phyloP scores from a whole-genome alignment of 2,113 vertebrate species.

The Lates calcarifer region DNA sequence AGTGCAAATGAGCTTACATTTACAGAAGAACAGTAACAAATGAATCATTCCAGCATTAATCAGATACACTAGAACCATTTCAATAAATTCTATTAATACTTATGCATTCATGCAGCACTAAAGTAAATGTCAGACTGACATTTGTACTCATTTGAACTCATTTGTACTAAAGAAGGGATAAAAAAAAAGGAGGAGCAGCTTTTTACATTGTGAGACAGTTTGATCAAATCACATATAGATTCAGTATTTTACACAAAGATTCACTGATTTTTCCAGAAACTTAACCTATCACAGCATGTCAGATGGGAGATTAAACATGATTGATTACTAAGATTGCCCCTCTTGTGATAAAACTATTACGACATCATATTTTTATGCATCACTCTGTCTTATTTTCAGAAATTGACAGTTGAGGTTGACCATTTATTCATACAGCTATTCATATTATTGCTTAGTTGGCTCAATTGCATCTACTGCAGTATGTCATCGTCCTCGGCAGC shows the following conservation, averaged over 20 bases:
- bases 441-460: neutral
- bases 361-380: neutral
- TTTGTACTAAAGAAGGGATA: neutral
- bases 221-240: neutral
- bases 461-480: neutral
- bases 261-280: neutral
- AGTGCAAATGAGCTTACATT: neutral
- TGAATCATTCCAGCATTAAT: conserved; percentile 15
- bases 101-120: conserved; percentile 19
- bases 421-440: neutral
- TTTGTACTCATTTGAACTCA: neutral
- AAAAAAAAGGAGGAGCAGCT: neutral
- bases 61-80: neutral
- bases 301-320: neutral
- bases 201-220: neutral
- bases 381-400: neutral
- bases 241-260: neutral
- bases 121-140: conserved; percentile 20
- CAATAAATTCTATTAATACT: conserved; percentile 5
- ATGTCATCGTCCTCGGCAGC: neutral
- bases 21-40: neutral
- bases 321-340: no score
- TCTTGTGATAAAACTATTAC: neutral
- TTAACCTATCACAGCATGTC: neutral
- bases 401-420: neutral